These are phyloP conservation scores for Sycophila sp. DNA, from an alignment of 1,140 invertebrate genomes.

Conservation along the genomic window DNA sequence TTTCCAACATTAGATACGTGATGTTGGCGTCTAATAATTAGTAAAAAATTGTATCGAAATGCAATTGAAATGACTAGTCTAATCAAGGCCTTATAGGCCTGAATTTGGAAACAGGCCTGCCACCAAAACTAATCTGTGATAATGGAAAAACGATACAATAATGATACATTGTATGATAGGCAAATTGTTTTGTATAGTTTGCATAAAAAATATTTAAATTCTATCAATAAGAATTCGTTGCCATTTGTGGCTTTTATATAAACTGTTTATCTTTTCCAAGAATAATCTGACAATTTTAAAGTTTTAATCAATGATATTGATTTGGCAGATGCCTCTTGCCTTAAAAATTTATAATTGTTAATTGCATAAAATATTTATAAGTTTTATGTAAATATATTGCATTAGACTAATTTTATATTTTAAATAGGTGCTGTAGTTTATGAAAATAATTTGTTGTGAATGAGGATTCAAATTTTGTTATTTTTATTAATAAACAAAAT, in stretches of 20 bases:
- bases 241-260: constrained; percentile 21
- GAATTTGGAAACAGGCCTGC: constrained; percentile 54
- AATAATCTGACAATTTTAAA: constrained; percentile 8
- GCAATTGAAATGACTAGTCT: constrained; percentile 56
- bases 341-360: constrained; percentile 1
- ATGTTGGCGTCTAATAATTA: constrained; percentile 54
- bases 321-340: constrained; percentile 14
- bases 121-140: constrained; percentile 65
- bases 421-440: constrained; percentile 13
- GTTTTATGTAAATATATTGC: constrained; percentile 18
- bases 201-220: constrained; percentile 19
- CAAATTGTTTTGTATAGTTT: constrained; percentile 32
- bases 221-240: constrained; percentile 21
- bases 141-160: constrained; percentile 65
- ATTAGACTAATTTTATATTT: constrained; percentile 3
- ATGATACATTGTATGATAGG: constrained; percentile 45
- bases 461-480: no score
- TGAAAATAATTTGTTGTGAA: no score
- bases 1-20: constrained; percentile 69
- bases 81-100: constrained; percentile 49
- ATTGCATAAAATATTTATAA: constrained; percentile 7
- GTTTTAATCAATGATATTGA: not conserved
- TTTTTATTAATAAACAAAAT: not conserved
- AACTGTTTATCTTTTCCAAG: constrained; percentile 13
- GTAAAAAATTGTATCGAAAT: constrained; percentile 41